Evolutionary conservation across 2,888 invertebrate species (phyloP).

Genomic region (Mycalesis mineus): DNA sequence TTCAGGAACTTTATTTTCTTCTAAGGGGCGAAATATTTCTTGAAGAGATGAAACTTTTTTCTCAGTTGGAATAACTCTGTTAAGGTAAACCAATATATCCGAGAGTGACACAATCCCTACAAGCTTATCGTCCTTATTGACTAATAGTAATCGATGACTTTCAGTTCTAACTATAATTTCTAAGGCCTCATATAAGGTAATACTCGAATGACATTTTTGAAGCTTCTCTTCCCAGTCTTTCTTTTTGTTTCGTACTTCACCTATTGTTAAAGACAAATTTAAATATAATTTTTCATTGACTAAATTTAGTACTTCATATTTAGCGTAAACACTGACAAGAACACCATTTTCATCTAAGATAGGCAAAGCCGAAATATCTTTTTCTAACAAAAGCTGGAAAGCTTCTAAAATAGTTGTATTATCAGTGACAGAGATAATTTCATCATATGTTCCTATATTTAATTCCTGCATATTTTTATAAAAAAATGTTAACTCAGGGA

Average conservation of each 20-base stretch:
- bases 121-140: constrained; percentile 71
- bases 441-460: constrained; percentile 69
- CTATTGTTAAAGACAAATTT: constrained; percentile 90
- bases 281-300: constrained; percentile 96
- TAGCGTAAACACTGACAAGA: constrained; percentile 68
- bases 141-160: constrained; percentile 79
- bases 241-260: constrained; percentile 90
- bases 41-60: constrained; percentile 71
- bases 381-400: constrained; percentile 65
- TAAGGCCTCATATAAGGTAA: constrained; percentile 90
- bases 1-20: constrained; percentile 69
- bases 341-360: constrained; percentile 63
- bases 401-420: constrained; percentile 63
- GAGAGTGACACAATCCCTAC: constrained; percentile 71
- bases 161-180: constrained; percentile 95
- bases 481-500: constrained; percentile 71
- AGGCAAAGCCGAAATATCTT: constrained; percentile 70
- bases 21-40: constrained; percentile 70
- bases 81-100: constrained; percentile 73
- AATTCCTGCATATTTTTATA: constrained; percentile 64
- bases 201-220: constrained; percentile 90
- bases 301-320: constrained; percentile 82
- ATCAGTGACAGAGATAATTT: constrained; percentile 63
- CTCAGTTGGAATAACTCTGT: constrained; percentile 71
- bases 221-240: constrained; percentile 96